Base-by-base conservation (phyloP, 2,888 invertebrate species). In the Sminthurinus aureus region DNA sequence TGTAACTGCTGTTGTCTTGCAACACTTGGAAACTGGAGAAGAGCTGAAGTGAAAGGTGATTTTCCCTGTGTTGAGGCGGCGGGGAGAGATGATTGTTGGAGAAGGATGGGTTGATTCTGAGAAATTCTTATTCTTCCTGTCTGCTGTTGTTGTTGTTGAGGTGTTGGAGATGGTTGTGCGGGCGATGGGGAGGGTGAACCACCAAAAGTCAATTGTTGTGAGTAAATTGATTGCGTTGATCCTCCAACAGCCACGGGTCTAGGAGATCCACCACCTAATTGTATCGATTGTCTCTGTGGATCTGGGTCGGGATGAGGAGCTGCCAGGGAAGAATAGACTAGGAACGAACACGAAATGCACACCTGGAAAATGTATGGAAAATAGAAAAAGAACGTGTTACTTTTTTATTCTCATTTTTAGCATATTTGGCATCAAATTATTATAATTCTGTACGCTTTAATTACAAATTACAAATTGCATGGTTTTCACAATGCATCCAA, bases 211-310 rank as follows among this genome's bases (percentile, higher is more conserved):
- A 86, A 52, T 79, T 85, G 85, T 75, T 88, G 88, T 13, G 80
- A 58, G 79, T 85, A 88, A 13, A 67, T 38, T 38, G 38, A 38
- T 38, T 1, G 3, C 6, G 3, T 6, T 9, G 84, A 81, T 24
- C 80, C 79, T 26, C 84, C 84, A 26, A 81, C 76, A 8, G 84
- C 73, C 13, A 85, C 86, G 58, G 88, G 88, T 81, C 88, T 87
- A 84, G 85, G 85, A 22, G 83, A 85, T 18, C 58, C 73, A n/a
- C 86, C 85, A 67, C 84, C 85, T 58, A 86, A 79, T 79, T 86
- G 86, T 4, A 84, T 80, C 38, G 38, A 38, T 80, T 83, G 71
- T 38, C 38, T 38, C 6, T 38, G 38, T 38, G 38, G 38, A 38
- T 38, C 38, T 38, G 38, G 38, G 6, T 38, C 38, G 6, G 38